phyloP scores from a whole-genome alignment of 2,888 invertebrate genomes.

The Erebia ligea region DNA sequence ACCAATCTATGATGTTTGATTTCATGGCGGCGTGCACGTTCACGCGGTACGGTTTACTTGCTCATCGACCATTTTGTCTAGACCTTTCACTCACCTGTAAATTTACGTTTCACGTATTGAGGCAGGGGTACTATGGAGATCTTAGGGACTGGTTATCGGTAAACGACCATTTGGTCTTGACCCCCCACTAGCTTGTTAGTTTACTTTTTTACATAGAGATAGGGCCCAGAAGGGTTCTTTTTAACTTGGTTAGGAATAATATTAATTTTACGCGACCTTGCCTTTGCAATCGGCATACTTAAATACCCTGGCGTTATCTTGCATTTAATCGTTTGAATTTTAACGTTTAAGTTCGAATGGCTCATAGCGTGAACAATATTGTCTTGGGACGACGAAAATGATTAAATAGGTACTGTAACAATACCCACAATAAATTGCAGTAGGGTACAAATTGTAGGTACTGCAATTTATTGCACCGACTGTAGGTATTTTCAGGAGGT shows the following conservation, averaged over 20 bases:
- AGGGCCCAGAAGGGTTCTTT: conserved; percentile 12
- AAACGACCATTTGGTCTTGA: conserved; percentile 53
- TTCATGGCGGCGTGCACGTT: conserved; percentile 54
- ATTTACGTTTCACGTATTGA: conserved; percentile 1
- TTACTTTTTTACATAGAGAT: conserved; percentile 8
- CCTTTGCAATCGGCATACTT: conserved; percentile 1
- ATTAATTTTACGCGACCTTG: conserved; percentile 30
- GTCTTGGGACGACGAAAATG: no score
- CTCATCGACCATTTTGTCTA: conserved; percentile 52
- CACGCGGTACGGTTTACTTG: conserved; percentile 61
- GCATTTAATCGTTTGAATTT: conserved; percentile 16
- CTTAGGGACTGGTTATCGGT: background rate
- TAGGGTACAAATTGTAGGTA: no score
- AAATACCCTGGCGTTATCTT: background rate
- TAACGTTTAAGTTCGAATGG: background rate
- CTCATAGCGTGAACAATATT: no score
- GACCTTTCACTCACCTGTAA: conserved; percentile 45
- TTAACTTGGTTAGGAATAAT: background rate
- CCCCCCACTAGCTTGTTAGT: conserved; percentile 39
- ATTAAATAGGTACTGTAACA: no score
- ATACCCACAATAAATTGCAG: no score
- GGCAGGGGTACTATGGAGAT: conserved; percentile 9
- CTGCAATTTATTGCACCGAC: no score
- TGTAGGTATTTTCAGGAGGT: no score
- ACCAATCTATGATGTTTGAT: conserved; percentile 52